Conservation (phyloP, 1,140 invertebrate genomes). For the Atopsyche davidsoni region DNA sequence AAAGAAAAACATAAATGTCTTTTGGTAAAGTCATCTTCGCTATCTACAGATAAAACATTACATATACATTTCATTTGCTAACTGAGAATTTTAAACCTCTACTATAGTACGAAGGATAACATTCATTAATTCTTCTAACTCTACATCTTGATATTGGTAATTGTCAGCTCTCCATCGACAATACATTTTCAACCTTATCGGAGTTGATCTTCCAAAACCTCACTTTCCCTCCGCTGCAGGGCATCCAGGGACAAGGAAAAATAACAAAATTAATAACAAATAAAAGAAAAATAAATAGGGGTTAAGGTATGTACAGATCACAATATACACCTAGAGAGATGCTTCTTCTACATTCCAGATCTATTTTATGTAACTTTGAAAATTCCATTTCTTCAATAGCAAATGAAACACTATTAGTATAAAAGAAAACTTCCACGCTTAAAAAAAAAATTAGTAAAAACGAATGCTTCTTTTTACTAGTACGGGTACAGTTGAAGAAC, state of each 20-base stretch:
- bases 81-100: conserved; percentile 28
- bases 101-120: conserved; percentile 27
- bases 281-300: conserved; percentile 15
- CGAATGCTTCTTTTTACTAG: too few relatives aligned
- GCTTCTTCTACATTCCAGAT: too few relatives aligned
- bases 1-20: conserved; percentile 12
- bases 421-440: too few relatives aligned
- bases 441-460: too few relatives aligned
- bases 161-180: conserved; percentile 26
- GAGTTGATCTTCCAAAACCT: conserved; percentile 29
- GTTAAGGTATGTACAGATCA: too few relatives aligned
- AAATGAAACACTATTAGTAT: too few relatives aligned
- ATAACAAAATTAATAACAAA: conserved; percentile 18
- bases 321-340: too few relatives aligned
- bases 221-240: conserved; percentile 29
- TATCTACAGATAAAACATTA: conserved; percentile 4
- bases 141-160: conserved; percentile 17
- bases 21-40: conserved; percentile 13
- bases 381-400: too few relatives aligned
- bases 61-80: conserved; percentile 18
- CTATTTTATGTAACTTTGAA: too few relatives aligned
- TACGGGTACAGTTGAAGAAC: too few relatives aligned
- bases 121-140: conserved; percentile 26
- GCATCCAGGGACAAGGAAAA: conserved; percentile 20
- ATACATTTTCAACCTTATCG: conserved; percentile 19